Base-by-base conservation (phyloP, 2,113 vertebrate genomes). In the Hiodon tergisus region DNA sequence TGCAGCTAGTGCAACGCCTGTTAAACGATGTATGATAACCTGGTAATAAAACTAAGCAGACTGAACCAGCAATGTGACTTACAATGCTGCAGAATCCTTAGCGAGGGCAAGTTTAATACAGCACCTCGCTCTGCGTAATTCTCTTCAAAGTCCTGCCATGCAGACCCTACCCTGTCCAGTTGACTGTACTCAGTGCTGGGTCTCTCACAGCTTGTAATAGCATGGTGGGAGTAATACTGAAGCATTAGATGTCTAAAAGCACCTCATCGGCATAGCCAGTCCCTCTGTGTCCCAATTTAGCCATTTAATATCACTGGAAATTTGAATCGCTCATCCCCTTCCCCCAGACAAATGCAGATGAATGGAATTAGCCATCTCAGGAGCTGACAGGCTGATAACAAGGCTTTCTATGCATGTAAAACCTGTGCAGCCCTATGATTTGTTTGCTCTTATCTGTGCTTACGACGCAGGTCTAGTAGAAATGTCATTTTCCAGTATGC, bases 341-440 rank as follows among this genome's bases (percentile, higher is more conserved):
- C 11, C 31, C 54, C 70, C 57, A n/a, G 51, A 62, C 54, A 73
- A 72, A 65, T 1, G 17, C 59, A 72, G 79, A 80, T 85, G 77
- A 79, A 84, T 71, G 66, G 81, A 85, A 81, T 86, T 66, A 73
- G 55, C 7, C 50, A 85, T 84, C 83, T 78, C 71, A 61, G 78
- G 31, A 16, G 71, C 79, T 80, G 74, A 69, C 65, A 76, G 80
- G 77, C 2, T 75, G 74, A 14, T 52, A 82, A 63, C 61, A 75
- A 75, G 67, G 51, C 65, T 69, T 85, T 54, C 73, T 72, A 17
- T 57, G n/a, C 60, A 54, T 71, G 71, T 73, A 71, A 73, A 13
- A 63, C 69, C 70, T 7, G 17, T 51, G 7, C 59, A 59, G 67
- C 68, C 6, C n/a, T n/a, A 48, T 48, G 62, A 14, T 53, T 67